Percentiles rank a stretch among this genome's conserved stretches.
These are phyloP conservation scores for Pygoscelis adeliae DNA, from an alignment of 2,113 vertebrate genomes.

Conservation along the genomic window DNA sequence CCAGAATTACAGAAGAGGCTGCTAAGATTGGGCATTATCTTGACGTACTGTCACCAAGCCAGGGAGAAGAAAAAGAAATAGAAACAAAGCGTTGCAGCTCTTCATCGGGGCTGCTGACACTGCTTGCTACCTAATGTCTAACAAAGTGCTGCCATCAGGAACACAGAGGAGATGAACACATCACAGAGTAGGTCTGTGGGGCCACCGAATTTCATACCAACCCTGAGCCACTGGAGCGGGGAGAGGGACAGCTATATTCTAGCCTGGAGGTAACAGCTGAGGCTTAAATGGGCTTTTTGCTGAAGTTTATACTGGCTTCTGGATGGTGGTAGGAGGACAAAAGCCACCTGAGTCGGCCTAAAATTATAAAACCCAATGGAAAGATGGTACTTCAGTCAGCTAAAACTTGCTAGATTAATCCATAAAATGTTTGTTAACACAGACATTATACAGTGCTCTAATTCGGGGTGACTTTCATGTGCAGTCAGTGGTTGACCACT, in stretches of 20 bases:
- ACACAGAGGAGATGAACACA: neutral
- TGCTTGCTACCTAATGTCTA: rapidly evolving
- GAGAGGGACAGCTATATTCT: neutral
- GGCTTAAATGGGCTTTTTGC: neutral
- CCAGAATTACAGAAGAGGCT: conserved; percentile 6
- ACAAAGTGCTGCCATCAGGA: neutral
- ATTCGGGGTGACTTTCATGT: neutral
- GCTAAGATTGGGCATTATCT: neutral
- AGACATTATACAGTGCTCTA: neutral
- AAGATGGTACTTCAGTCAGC: neutral
- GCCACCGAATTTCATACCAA: neutral
- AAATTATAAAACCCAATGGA: neutral
- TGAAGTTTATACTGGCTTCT: neutral
- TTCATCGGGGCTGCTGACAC: neutral
- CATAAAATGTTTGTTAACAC: neutral
- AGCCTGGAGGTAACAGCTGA: neutral
- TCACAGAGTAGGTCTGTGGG: neutral
- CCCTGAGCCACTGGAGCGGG: neutral
- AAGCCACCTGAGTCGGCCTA: neutral
- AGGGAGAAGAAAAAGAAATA: neutral
- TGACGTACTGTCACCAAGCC: neutral
- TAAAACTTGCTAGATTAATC: neutral
- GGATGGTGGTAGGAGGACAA: neutral
- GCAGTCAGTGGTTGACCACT: neutral
- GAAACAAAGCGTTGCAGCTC: neutral